Percentiles rank a stretch among this genome's conserved stretches.
Evolutionary conservation across 2,888 invertebrate species (phyloP).

Genomic region (Temnothorax rugatulus): DNA sequence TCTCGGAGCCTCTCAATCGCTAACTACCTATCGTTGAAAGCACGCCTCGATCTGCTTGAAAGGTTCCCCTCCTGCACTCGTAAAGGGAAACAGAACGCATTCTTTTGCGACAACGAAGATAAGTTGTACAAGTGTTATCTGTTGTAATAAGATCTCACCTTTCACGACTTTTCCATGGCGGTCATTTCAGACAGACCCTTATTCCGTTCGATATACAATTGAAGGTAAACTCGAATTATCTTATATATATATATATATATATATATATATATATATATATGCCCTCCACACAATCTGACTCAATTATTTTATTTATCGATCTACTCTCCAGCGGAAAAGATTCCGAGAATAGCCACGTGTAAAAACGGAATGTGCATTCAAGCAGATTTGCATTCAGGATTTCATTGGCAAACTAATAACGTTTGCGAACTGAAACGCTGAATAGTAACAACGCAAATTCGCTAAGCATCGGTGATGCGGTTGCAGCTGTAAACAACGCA

Average conservation of each 20-base stretch:
- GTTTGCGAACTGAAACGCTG: not conserved
- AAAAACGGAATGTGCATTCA: not conserved
- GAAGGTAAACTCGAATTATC: not conserved
- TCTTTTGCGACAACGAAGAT: slow-evolving; percentile 31
- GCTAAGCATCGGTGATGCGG: not conserved
- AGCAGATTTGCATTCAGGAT: not conserved
- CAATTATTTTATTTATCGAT: not conserved
- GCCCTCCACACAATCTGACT: not conserved
- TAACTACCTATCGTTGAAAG: slow-evolving; percentile 43
- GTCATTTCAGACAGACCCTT: not conserved
- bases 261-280: not conserved
- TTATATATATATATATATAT: not conserved
- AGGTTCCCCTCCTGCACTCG: not conserved
- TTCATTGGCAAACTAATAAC: not conserved
- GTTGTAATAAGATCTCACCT: slow-evolving; percentile 39
- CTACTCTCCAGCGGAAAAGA: not conserved
- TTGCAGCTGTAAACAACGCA: not conserved
- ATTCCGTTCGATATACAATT: not conserved
- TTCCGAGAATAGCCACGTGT: not conserved
- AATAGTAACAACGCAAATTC: slow-evolving; percentile 2
- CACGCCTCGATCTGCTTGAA: not conserved
- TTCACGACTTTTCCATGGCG: slow-evolving; percentile 1
- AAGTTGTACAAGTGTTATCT: slow-evolving; percentile 24
- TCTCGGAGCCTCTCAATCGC: slow-evolving; percentile 29
- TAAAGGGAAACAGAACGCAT: slow-evolving; percentile 3